Percentiles rank a stretch among this genome's conserved stretches.
phyloP scores from a whole-genome alignment of 2,888 invertebrate genomes.

The Patella pellucida region DNA sequence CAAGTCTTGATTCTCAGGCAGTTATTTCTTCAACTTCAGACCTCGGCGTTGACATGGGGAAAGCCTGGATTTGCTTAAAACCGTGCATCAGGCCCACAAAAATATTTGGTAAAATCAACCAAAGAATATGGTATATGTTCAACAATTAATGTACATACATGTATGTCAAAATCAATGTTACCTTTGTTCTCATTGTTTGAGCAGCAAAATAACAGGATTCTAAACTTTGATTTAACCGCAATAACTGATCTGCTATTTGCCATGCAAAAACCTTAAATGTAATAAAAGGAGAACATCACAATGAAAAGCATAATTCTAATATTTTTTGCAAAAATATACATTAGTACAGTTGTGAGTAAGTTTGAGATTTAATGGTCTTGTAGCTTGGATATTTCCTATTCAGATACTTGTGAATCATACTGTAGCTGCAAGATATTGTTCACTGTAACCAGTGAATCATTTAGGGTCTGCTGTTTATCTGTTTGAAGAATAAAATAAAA shows the following conservation, averaged over 20 bases:
- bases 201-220: constrained; percentile 98
- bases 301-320: too few species aligned
- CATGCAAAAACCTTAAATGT: constrained; percentile 90
- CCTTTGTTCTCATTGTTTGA: constrained; percentile 97
- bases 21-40: too few species aligned
- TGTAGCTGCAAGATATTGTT: background rate
- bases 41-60: too few species aligned
- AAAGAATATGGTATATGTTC: too few species aligned
- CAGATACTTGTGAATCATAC: background rate
- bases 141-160: too few species aligned
- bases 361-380: background rate
- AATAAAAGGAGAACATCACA: constrained; percentile 4
- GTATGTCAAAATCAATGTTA: constrained; percentile 64
- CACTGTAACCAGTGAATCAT: background rate
- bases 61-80: too few species aligned
- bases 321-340: too few species aligned
- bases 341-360: background rate
- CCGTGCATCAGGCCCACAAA: too few species aligned
- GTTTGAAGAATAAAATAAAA: too few species aligned
- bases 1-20: too few species aligned
- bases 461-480: too few species aligned
- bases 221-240: constrained; percentile 88
- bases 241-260: constrained; percentile 94
- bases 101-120: too few species aligned
- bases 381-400: background rate